Evolutionary conservation across 2,888 invertebrate species (phyloP), one percentile per base, ranked within the genome.

Genomic region (Eucera pruinosa): DNA sequence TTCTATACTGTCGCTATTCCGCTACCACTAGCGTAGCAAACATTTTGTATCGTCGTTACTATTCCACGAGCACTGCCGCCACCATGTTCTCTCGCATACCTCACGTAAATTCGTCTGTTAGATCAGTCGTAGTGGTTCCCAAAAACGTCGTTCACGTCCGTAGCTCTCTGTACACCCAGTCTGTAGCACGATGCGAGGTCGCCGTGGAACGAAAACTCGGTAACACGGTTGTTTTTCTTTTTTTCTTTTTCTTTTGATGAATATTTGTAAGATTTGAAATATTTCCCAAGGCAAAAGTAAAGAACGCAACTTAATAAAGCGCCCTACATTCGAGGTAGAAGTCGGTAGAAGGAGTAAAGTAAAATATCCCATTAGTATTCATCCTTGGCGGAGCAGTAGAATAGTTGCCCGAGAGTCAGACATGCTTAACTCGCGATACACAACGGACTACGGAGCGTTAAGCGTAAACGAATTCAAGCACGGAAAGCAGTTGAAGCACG

Each of bases 81-180:
- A 69, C 52, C 64, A 55, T 73, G 39, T 64, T 48, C 15, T 64
- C 18, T 71, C 61, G 72, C 77, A 73, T 74, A 61, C 27, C 61
- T 69, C 47, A 66, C 73, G 64, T 69, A 72, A 54, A 79, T 84
- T 52, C 81, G 67, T 61, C 30, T 68, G 69, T 62, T 83, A 83
- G 81, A 81, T 54, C 68, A 73, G 72, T 66, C 47, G 69, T 82
- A 84, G 84, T 55, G 50, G 30, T 64, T 25, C 57, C 67, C 54
- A 36, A 50, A 11, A 67, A 72, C 50, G 43, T 68, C 77, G 64
- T 78, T 66, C 68, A 66, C 60, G 20, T 69, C 52, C 52, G 75
- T 82, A 78, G 78, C 47, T 43, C 33, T 50, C 13, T 55, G 11
- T 15, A n/a, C 18, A 5, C n/a, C 48, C 54, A 27, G 33, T 48